These are phyloP conservation scores for Myotis brandtii DNA, from an alignment of 2,113 vertebrate species.

Conservation along the genomic window DNA sequence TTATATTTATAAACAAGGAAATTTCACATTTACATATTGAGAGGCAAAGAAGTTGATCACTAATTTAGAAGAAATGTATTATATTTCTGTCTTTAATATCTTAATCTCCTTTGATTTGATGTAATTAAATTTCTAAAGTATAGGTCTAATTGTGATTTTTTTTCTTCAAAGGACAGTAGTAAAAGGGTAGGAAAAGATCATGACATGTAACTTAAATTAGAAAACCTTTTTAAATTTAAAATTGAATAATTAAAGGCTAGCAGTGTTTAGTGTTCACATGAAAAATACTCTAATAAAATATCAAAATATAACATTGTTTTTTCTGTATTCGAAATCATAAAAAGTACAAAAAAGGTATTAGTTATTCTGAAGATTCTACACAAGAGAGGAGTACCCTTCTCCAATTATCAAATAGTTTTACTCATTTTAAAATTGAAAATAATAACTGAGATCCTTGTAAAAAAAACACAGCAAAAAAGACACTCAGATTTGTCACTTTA, in stretches of 20 bases:
- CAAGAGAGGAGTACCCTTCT: background rate
- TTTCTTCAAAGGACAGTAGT: background rate
- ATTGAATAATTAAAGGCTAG: background rate
- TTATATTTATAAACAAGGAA: background rate
- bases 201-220: background rate
- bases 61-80: background rate
- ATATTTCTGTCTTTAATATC: background rate
- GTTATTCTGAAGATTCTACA: slow-evolving; percentile 31
- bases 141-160: background rate
- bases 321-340: background rate
- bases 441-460: background rate
- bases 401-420: background rate
- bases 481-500: background rate
- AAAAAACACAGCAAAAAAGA: background rate
- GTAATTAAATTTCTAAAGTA: background rate
- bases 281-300: slow-evolving; percentile 21
- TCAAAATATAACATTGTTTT: background rate
- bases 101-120: background rate
- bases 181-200: background rate
- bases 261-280: background rate
- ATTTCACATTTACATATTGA: background rate
- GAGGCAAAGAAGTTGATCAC: background rate
- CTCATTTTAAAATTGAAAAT: slow-evolving; percentile 45
- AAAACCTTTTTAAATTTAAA: slow-evolving; percentile 29
- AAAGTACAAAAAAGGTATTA: background rate